Evolutionary conservation across 2,113 vertebrate genomes (phyloP).

Genomic region (Burhinus bistriatus): DNA sequence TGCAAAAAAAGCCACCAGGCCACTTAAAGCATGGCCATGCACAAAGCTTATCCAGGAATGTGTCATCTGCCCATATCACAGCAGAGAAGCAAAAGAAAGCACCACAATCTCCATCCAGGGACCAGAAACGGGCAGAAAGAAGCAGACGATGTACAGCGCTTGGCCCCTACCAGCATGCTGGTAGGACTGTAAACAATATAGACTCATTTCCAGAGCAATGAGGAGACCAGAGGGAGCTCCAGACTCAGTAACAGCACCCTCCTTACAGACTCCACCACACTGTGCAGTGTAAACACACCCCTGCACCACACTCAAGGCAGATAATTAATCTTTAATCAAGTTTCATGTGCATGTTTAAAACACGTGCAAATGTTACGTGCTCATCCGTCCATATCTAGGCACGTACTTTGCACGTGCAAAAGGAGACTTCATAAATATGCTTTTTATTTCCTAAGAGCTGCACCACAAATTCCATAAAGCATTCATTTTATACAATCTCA

Average conservation of each 20-base stretch:
- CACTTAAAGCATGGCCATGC: background rate
- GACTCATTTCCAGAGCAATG: background rate
- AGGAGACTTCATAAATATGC: background rate
- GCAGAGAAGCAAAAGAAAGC: background rate
- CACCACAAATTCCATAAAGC: constrained; percentile 18
- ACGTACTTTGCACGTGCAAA: background rate
- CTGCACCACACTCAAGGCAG: background rate
- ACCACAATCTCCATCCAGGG: background rate
- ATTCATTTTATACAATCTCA: background rate
- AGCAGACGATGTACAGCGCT: background rate
- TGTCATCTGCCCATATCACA: background rate
- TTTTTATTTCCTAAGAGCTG: constrained; percentile 25
- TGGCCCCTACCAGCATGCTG: background rate
- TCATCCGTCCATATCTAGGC: background rate
- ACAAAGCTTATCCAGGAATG: background rate
- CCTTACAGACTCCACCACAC: background rate
- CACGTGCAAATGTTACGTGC: background rate
- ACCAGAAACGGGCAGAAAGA: background rate
- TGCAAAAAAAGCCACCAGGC: background rate
- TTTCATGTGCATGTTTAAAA: background rate
- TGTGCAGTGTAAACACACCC: background rate
- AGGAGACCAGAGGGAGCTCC: background rate
- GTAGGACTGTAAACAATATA: background rate
- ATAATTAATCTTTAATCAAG: background rate
- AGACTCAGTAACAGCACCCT: background rate